A percentile compares a stretch with the other conserved stretches of the same genome.
These are phyloP conservation scores for Euzetes globulus DNA, from an alignment of 2,888 invertebrate species.

Conservation along the genomic window DNA sequence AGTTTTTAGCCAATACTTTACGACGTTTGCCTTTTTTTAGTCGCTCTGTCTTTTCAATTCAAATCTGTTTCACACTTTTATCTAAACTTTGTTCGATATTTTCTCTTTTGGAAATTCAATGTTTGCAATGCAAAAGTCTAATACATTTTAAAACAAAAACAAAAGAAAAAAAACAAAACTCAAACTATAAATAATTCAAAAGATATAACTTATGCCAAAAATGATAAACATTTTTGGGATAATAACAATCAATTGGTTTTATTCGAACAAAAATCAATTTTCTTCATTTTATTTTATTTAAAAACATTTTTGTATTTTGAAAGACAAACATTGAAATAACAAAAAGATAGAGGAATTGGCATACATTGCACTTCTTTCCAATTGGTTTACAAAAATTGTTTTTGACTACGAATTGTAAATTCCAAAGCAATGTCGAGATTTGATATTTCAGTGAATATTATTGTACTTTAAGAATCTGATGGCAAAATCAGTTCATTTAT, in stretches of 20 bases:
- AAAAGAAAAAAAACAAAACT: neutral
- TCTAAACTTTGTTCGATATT: constrained; percentile 2
- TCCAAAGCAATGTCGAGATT: neutral
- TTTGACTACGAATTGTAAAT: neutral
- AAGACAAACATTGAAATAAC: neutral
- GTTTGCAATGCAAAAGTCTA: neutral
- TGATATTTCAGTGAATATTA: too few species aligned
- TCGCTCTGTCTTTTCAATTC: neutral
- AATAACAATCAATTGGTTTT: too few species aligned
- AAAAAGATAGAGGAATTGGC: neutral
- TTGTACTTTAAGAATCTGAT: too few species aligned
- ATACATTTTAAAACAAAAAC: neutral
- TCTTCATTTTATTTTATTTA: neutral
- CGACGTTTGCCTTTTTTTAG: neutral
- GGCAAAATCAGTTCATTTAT: too few species aligned
- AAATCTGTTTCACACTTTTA: neutral
- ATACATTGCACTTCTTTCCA: neutral
- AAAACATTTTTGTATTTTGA: neutral
- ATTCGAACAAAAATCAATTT: neutral
- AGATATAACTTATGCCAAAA: too few species aligned
- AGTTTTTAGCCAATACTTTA: neutral
- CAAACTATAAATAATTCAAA: neutral
- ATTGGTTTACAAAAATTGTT: neutral
- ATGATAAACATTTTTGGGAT: too few species aligned
- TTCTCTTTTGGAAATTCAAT: neutral